Evolutionary conservation across 2,797 vertebrate species (phyloP).

Genomic region (Luscinia luscinia): DNA sequence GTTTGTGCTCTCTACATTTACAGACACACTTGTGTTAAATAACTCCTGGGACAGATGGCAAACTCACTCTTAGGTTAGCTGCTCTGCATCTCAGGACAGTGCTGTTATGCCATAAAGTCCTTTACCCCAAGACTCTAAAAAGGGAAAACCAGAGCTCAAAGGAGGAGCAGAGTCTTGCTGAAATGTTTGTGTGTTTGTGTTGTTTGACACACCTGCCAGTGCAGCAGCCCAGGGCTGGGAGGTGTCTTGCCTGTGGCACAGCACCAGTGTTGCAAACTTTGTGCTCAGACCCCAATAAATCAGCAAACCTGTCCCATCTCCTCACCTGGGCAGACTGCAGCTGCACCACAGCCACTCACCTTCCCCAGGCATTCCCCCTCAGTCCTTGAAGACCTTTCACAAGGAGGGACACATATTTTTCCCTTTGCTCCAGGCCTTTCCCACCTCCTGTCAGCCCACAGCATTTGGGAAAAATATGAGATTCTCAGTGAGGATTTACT

Average conservation of each 20-base stretch:
- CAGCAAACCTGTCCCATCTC: background rate
- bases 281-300: background rate
- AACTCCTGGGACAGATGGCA: background rate
- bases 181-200: background rate
- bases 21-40: background rate
- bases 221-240: background rate
- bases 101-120: background rate
- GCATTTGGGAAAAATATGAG: background rate
- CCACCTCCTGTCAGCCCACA: background rate
- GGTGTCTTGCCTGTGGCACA: background rate
- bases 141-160: background rate
- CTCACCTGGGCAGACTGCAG: conserved; percentile 3
- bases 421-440: background rate
- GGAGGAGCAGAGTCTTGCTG: background rate
- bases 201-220: background rate
- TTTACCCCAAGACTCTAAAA: background rate
- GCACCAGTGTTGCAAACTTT: background rate
- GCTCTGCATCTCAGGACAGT: background rate
- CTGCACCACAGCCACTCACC: background rate
- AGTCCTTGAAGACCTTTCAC: background rate
- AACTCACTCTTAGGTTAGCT: background rate
- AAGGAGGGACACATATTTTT: background rate
- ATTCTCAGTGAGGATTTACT: background rate
- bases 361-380: background rate
- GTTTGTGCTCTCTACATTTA: background rate